phyloP scores from a whole-genome alignment of 1,140 invertebrate species.

The Leucophenga varia region DNA sequence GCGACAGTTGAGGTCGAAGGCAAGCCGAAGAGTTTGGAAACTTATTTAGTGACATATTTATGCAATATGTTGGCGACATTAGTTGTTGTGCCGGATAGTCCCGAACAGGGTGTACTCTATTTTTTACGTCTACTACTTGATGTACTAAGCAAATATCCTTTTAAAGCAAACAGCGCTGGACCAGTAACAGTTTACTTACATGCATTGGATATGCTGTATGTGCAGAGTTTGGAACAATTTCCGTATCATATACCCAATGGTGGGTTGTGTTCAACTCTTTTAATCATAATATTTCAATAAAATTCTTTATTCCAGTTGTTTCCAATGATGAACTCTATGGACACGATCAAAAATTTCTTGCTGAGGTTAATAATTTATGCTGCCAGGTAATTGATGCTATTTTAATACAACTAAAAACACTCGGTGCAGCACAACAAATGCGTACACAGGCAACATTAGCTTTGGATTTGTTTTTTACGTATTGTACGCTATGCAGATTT shows the following conservation, averaged over 20 bases:
- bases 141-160: constrained; percentile 69
- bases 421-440: constrained; percentile 63
- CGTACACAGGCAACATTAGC: constrained; percentile 69
- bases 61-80: constrained; percentile 82
- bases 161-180: constrained; percentile 61
- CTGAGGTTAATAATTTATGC: constrained; percentile 77
- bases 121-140: constrained; percentile 75
- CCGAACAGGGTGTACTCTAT: constrained; percentile 79
- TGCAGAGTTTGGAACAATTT: constrained; percentile 41
- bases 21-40: constrained; percentile 70
- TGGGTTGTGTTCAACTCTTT: constrained; percentile 10
- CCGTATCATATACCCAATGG: constrained; percentile 49
- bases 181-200: constrained; percentile 67
- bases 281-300: not conserved
- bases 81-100: constrained; percentile 85
- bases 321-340: constrained; percentile 94
- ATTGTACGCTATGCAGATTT: constrained; percentile 73
- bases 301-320: constrained; percentile 63
- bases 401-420: constrained; percentile 69
- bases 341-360: constrained; percentile 80
- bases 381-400: constrained; percentile 77
- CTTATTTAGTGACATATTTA: constrained; percentile 71
- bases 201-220: constrained; percentile 49
- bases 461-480: constrained; percentile 72
- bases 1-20: constrained; percentile 74